These are phyloP conservation scores for Alosa sapidissima DNA, from an alignment of 2,797 vertebrate species.

Conservation along the genomic window DNA sequence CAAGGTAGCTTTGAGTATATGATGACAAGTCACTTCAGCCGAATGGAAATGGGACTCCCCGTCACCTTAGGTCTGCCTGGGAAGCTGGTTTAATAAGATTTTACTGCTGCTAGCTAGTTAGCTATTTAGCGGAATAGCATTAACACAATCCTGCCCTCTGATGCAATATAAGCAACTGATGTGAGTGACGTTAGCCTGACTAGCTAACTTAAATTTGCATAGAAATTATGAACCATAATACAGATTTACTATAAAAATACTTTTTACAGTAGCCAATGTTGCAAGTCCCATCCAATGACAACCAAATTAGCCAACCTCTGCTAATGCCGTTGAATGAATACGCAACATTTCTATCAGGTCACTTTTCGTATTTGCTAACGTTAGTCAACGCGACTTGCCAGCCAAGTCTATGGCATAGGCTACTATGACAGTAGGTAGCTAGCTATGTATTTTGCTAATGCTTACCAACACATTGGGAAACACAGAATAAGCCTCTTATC, in stretches of 20 bases:
- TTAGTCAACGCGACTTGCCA: neutral
- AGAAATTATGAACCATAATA: neutral
- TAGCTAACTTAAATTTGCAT: slow-evolving; percentile 7
- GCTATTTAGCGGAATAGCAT: slow-evolving; percentile 21
- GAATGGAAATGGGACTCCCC: neutral
- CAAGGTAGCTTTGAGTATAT: neutral
- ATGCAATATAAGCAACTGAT: slow-evolving; percentile 16
- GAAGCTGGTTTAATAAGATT: slow-evolving; percentile 22
- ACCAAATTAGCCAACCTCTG: neutral
- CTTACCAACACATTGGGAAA: neutral
- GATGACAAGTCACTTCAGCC: slow-evolving; percentile 20
- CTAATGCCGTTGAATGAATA: slow-evolving; percentile 12
- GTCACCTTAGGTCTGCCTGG: slow-evolving; percentile 1
- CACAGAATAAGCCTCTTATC: neutral
- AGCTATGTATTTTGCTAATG: slow-evolving; percentile 16
- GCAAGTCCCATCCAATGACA: neutral
- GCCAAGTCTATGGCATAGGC: slow-evolving; percentile 10
- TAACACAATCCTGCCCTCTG: slow-evolving; percentile 24
- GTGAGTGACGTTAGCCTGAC: slow-evolving; percentile 20
- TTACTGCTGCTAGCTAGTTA: slow-evolving; percentile 25
- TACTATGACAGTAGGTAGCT: slow-evolving; percentile 2
- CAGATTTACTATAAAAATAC: neutral
- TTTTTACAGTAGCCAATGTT: neutral
- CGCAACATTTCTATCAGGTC: slow-evolving; percentile 9
- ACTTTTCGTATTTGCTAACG: slow-evolving; percentile 3